Base-by-base conservation (phyloP, 2,113 vertebrate species). In the Cathartes aura region DNA sequence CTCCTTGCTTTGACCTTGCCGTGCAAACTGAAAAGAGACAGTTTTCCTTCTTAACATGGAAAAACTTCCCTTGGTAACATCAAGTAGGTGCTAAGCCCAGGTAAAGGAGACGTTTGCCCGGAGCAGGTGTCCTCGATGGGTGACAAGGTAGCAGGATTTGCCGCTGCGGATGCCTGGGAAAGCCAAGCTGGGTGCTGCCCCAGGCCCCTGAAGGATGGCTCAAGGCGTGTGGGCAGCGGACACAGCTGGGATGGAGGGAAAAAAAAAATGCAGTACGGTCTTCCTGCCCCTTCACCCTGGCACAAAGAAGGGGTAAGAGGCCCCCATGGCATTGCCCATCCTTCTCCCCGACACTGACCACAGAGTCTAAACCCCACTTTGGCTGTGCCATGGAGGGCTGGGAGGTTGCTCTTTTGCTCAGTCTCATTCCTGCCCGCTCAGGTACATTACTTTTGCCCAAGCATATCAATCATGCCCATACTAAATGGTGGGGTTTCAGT, bases 401-500 rank as follows among this genome's bases (percentile, higher is more conserved):
- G 22, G 36, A 55, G 12, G 17, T 30, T 74, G 53, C 17, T 68
- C 13, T 38, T 60, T 45, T 67, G 40, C 71, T 19, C 26, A 30
- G 26, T 34, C 58, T 82, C 26, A 7, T n/a, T 62, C 76, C 23
- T 2, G 2, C 24, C 45, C 62, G 26, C 52, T 84, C 3, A 0
- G 26, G 8, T 36, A 22, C 24, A 3, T 53, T 36, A 29, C 16
- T 52, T 50, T 34, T 24, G 17, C 14, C 16, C 36, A 22, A 55
- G 13, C 5, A 4, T 6, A 15, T 40, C 15, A 23, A 1, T 34
- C 22, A 2, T 36, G 12, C 13, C 56, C 23, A 8, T 20, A 56
- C 8, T 34, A 27, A 40, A n/a, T 0, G 0, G 7, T 21, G 6
- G 0, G 0, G 3, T 71, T 94, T 36, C 32, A 30, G 16, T 50